phyloP scores from a whole-genome alignment of 2,113 vertebrate genomes.

The Hylia prasina region DNA sequence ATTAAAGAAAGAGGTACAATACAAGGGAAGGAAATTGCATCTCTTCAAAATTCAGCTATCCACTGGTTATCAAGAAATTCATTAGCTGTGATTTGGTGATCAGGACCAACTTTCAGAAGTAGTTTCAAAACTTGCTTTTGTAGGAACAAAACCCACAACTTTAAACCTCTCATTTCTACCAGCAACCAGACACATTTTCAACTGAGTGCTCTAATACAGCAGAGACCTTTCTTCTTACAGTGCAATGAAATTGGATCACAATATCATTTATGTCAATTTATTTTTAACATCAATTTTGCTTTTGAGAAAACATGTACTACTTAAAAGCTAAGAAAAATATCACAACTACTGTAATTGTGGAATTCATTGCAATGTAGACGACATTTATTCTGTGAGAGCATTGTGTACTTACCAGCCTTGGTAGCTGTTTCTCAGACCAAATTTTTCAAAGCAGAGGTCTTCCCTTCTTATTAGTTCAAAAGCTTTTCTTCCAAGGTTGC shows the following conservation, averaged over 20 bases:
- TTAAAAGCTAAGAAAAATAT: background rate
- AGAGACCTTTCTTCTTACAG: background rate
- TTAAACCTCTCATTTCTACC: background rate
- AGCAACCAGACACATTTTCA: background rate
- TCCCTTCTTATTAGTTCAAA: slow-evolving; percentile 79
- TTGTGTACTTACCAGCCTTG: slow-evolving; percentile 69
- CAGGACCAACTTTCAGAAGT: slow-evolving; percentile 78
- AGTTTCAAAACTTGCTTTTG: slow-evolving; percentile 75
- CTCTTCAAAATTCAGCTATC: slow-evolving; percentile 70
- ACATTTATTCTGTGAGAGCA: background rate
- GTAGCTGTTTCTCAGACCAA: slow-evolving; percentile 73
- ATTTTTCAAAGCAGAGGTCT: slow-evolving; percentile 69
- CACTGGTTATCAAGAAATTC: slow-evolving; percentile 78
- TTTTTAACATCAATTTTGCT: background rate
- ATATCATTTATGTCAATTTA: background rate
- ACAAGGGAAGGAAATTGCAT: background rate
- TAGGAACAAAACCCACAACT: slow-evolving; percentile 2
- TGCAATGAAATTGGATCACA: background rate
- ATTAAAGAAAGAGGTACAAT: background rate
- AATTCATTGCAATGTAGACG: background rate
- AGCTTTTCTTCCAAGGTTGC: slow-evolving; percentile 75
- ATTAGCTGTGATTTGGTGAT: slow-evolving; percentile 78
- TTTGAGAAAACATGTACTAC: background rate
- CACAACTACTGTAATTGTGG: background rate
- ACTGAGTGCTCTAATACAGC: background rate